Evolutionary conservation across 2,888 invertebrate species (phyloP).

Genomic region (Globia sparganii): DNA sequence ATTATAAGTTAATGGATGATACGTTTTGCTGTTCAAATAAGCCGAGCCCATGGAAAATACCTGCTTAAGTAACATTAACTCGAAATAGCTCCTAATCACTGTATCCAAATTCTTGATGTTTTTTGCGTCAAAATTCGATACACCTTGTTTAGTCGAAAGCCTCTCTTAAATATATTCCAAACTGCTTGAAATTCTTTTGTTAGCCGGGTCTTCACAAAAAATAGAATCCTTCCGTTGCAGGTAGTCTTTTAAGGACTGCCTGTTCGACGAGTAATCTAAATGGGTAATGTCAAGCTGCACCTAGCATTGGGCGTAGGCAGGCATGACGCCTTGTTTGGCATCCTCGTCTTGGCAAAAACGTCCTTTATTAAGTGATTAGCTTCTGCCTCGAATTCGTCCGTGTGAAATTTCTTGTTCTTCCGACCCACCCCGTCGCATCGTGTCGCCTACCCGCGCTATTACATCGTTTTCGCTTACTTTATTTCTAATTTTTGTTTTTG

Average conservation of each 20-base stretch:
- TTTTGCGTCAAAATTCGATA: background rate
- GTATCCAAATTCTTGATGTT: slow-evolving; percentile 6
- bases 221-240: slow-evolving; percentile 16
- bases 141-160: background rate
- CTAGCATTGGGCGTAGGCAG: slow-evolving; percentile 55
- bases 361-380: slow-evolving; percentile 22
- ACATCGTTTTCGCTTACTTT: background rate
- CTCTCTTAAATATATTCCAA: slow-evolving; percentile 13
- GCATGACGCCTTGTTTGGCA: slow-evolving; percentile 53
- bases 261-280: slow-evolving; percentile 53
- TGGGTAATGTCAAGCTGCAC: slow-evolving; percentile 57
- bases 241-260: slow-evolving; percentile 54
- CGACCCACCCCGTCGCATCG: background rate
- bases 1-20: slow-evolving; percentile 32
- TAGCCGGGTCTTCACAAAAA: slow-evolving; percentile 24
- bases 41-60: slow-evolving; percentile 10
- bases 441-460: background rate
- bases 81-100: background rate
- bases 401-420: no score
- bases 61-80: background rate
- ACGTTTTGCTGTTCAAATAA: slow-evolving; percentile 26
- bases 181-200: slow-evolving; percentile 29
- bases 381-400: background rate
- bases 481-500: background rate
- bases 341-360: slow-evolving; percentile 31